These are phyloP conservation scores for Gari tellinella DNA, from an alignment of 2,888 invertebrate genomes.

Conservation along the genomic window DNA sequence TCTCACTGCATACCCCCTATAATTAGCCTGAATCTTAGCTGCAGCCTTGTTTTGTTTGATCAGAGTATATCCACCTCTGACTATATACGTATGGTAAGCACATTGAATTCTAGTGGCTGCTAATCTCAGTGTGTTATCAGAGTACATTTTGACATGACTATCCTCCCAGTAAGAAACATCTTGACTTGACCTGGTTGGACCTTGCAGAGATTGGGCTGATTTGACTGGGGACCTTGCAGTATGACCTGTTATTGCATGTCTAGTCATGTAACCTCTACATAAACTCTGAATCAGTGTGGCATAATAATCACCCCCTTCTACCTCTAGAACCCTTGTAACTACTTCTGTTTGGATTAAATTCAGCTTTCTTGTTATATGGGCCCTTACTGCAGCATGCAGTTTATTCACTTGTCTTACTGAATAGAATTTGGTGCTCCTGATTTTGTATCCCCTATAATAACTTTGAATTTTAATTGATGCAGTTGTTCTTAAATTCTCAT, in stretches of 20 bases:
- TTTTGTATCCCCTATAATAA: slow-evolving; percentile 25
- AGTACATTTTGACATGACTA: slow-evolving; percentile 53
- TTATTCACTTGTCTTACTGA: slow-evolving; percentile 8
- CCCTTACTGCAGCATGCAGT: slow-evolving; percentile 42
- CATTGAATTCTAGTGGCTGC: slow-evolving; percentile 44
- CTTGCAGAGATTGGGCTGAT: slow-evolving; percentile 39
- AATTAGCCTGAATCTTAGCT: slow-evolving; percentile 4
- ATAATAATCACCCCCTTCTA: slow-evolving; percentile 34
- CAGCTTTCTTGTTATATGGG: slow-evolving; percentile 38
- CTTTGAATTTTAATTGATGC: slow-evolving; percentile 11
- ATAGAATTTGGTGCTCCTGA: slow-evolving; percentile 25
- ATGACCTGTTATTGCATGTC: slow-evolving; percentile 17
- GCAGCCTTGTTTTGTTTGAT: slow-evolving; percentile 13
- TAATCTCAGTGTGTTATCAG: slow-evolving; percentile 45
- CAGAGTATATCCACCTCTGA: slow-evolving; percentile 20
- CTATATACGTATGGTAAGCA: slow-evolving; percentile 35
- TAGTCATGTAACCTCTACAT: slow-evolving; percentile 43
- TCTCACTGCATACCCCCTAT: slow-evolving; percentile 9
- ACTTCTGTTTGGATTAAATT: slow-evolving; percentile 9
- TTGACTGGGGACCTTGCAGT: background rate
- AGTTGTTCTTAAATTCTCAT: background rate
- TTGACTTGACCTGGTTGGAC: slow-evolving; percentile 18
- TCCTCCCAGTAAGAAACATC: slow-evolving; percentile 52
- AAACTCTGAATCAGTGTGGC: slow-evolving; percentile 49
- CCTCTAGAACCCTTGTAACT: slow-evolving; percentile 4